Conservation (phyloP, 23 tunicate species). For the Halocynthia aurantium region DNA sequence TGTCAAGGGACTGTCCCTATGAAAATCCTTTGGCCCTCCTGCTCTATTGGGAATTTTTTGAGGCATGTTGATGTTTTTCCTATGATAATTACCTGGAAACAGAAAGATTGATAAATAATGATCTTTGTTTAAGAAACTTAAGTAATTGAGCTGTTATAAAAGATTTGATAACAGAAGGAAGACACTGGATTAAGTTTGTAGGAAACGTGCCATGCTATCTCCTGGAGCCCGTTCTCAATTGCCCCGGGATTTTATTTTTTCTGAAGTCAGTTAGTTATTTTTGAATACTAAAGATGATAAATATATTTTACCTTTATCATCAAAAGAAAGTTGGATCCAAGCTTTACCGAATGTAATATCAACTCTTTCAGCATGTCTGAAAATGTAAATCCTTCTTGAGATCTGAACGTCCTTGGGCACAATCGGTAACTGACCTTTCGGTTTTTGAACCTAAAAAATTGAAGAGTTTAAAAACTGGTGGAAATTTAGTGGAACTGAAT, state of each 20-base stretch:
- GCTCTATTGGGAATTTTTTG: constrained; percentile 57
- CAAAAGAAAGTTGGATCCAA: constrained; percentile 81
- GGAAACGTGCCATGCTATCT: no score
- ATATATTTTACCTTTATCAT: constrained; percentile 46
- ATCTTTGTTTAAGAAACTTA: neutral
- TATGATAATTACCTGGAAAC: constrained; percentile 62
- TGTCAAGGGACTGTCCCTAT: constrained; percentile 77
- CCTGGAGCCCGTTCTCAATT: no score
- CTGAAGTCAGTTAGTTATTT: no score
- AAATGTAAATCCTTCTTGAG: constrained; percentile 70
- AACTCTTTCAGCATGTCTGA: constrained; percentile 92
- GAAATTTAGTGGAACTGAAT: no score
- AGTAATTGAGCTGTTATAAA: no score
- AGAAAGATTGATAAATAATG: neutral
- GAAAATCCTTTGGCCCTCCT: constrained; percentile 61
- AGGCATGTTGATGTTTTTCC: constrained; percentile 90
- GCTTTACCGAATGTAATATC: constrained; percentile 92
- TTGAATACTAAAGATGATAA: neutral
- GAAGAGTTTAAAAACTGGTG: neutral
- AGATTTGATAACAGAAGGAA: no score
- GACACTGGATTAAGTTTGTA: no score
- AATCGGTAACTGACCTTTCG: constrained; percentile 42
- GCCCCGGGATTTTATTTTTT: no score
- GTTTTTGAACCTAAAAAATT: constrained; percentile 52
- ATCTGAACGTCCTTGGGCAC: constrained; percentile 25